Percentiles rank a stretch among this genome's conserved stretches.
Evolutionary conservation across 2,888 invertebrate genomes (phyloP).

Genomic region (Pimpla rufipes): DNA sequence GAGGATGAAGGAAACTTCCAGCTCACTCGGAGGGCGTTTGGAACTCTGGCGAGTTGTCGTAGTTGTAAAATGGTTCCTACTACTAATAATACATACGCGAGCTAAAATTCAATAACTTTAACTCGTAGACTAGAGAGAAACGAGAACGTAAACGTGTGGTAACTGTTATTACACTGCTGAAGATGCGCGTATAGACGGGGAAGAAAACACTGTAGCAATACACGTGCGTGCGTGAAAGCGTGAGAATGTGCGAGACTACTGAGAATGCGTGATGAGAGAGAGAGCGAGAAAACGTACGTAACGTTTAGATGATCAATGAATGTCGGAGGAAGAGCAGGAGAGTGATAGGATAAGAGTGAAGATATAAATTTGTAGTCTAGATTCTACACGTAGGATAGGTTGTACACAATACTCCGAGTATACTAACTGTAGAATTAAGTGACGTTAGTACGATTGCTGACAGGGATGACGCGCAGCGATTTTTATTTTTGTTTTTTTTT

Average conservation of each 20-base stretch:
- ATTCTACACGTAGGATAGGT: constrained; percentile 71
- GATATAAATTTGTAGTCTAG: constrained; percentile 62
- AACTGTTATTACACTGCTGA: constrained; percentile 33
- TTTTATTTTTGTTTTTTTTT: constrained; percentile 51
- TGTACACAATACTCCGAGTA: constrained; percentile 84
- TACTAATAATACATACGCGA: constrained; percentile 80
- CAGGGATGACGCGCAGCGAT: constrained; percentile 66
- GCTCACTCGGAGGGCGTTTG: constrained; percentile 5
- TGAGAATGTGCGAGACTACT: constrained; percentile 30
- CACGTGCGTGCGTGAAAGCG: constrained; percentile 26
- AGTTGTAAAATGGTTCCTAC: constrained; percentile 83
- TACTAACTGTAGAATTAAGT: constrained; percentile 82
- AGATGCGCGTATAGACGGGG: constrained; percentile 48
- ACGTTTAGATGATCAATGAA: constrained; percentile 43
- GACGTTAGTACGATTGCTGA: constrained; percentile 67
- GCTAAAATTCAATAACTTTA: constrained; percentile 75
- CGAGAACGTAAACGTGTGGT: constrained; percentile 22
- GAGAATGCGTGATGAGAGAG: constrained; percentile 25
- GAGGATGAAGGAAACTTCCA: constrained; percentile 3
- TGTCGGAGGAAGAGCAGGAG: constrained; percentile 33
- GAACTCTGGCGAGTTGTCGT: constrained; percentile 70
- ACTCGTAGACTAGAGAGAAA: constrained; percentile 67
- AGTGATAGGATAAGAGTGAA: constrained; percentile 61
- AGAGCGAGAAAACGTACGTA: constrained; percentile 27
- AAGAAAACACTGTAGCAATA: constrained; percentile 63